Conservation (phyloP, 2,113 vertebrate genomes). For the Arothron firmamentum region DNA sequence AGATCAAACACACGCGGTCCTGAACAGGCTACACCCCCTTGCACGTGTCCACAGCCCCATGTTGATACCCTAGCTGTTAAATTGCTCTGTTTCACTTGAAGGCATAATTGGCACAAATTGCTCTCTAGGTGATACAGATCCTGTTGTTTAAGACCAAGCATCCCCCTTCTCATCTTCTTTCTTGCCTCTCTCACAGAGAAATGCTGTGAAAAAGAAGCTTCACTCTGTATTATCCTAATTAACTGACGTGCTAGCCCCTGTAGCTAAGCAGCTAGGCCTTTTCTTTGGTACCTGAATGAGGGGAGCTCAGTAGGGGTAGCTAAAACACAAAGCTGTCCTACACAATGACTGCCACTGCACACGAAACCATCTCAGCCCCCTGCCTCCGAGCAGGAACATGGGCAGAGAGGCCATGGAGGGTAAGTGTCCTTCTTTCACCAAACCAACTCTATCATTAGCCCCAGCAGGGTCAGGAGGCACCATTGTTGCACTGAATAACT, state of each 20-base stretch:
- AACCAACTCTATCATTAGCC: slow-evolving; percentile 74
- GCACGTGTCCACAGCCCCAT: slow-evolving; percentile 77
- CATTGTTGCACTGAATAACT: slow-evolving; percentile 74
- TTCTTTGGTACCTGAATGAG: slow-evolving; percentile 72
- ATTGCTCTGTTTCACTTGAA: slow-evolving; percentile 79
- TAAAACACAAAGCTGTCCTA: slow-evolving; percentile 67
- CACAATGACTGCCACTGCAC: slow-evolving; percentile 65
- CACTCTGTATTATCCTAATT: slow-evolving; percentile 73
- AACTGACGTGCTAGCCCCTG: slow-evolving; percentile 70
- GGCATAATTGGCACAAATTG: slow-evolving; percentile 82
- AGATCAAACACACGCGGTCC: slow-evolving; percentile 54
- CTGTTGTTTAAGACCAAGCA: slow-evolving; percentile 80
- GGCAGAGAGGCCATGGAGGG: slow-evolving; percentile 64
- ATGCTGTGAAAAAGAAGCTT: slow-evolving; percentile 66
- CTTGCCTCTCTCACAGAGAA: slow-evolving; percentile 58
- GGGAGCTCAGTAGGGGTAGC: slow-evolving; percentile 71
- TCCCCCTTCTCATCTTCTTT: slow-evolving; percentile 58
- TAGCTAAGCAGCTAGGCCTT: slow-evolving; percentile 75
- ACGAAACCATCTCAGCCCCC: slow-evolving; percentile 63
- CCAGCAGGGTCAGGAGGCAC: slow-evolving; percentile 73
- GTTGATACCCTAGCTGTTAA: slow-evolving; percentile 80
- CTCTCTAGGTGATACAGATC: slow-evolving; percentile 81
- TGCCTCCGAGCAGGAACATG: slow-evolving; percentile 54
- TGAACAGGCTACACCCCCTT: slow-evolving; percentile 73
- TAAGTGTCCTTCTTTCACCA: slow-evolving; percentile 70